Evolutionary conservation across 1,140 invertebrate genomes (phyloP).

Genomic region (Pentalonia nigronervosa): DNA sequence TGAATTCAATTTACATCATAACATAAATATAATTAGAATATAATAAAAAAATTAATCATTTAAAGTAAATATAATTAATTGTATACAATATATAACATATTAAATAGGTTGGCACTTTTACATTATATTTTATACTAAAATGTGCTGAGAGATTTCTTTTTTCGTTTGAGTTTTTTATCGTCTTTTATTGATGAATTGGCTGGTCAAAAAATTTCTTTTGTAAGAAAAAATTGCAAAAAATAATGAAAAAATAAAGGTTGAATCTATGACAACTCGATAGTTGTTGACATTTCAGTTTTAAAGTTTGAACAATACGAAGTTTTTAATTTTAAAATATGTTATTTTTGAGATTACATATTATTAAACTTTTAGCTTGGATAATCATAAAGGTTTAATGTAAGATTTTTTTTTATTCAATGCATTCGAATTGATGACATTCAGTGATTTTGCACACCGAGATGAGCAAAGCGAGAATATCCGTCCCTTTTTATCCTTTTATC

Average conservation of each 20-base stretch:
- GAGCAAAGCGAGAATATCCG: background rate
- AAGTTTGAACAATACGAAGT: no score
- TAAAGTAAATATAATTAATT: no score
- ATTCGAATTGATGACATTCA: background rate
- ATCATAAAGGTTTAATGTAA: background rate
- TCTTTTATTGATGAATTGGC: background rate
- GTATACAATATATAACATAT: no score
- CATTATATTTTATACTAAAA: background rate
- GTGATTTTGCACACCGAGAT: background rate
- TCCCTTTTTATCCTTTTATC: no score
- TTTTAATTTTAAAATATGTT: no score
- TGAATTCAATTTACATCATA: no score
- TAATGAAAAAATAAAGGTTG: background rate
- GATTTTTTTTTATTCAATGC: background rate
- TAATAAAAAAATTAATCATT: no score
- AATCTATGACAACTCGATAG: no score
- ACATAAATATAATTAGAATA: no score
- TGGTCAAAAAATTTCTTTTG: background rate
- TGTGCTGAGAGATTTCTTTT: background rate
- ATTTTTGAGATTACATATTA: no score
- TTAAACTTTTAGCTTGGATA: background rate
- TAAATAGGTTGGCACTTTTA: no score
- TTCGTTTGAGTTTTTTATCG: background rate
- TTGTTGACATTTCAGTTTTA: no score
- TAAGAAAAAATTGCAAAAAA: background rate